Evolutionary conservation across 2,113 vertebrate genomes (phyloP).

Genomic region (Grus americana): DNA sequence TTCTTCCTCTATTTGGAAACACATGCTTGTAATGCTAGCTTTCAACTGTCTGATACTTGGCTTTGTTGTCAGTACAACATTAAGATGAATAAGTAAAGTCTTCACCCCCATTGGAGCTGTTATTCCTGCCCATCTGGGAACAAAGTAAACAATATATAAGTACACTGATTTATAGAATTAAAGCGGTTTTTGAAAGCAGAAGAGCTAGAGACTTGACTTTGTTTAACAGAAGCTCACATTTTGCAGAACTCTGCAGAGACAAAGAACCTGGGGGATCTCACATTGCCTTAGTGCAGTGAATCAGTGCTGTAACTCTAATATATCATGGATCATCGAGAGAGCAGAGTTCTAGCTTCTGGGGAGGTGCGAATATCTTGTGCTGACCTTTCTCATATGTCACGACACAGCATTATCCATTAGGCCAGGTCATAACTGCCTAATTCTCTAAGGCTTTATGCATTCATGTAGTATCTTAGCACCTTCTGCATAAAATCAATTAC

Average conservation of each 20-base stretch:
- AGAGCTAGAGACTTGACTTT: not conserved
- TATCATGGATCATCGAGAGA: not conserved
- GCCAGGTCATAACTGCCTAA: not conserved
- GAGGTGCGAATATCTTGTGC: not conserved
- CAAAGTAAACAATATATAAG: not conserved
- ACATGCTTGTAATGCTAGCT: not conserved
- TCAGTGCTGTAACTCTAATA: not conserved
- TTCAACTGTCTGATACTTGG: not conserved
- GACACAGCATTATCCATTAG: not conserved
- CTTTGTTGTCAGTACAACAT: not conserved
- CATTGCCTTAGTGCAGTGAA: not conserved
- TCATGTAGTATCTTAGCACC: not conserved
- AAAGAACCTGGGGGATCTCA: slow-evolving; percentile 1
- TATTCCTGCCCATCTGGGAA: not conserved
- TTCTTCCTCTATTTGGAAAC: not conserved
- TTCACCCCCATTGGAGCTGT: not conserved
- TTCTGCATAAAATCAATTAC: not conserved
- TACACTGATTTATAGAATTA: not conserved
- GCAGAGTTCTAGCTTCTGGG: not conserved
- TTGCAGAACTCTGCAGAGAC: not conserved
- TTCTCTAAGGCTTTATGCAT: not conserved
- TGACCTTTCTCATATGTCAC: not conserved
- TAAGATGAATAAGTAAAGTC: not conserved
- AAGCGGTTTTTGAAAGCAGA: not conserved
- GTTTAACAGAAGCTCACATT: not conserved